Evolutionary conservation across 2,797 vertebrate species (phyloP).

Genomic region (Smutsia temminckii): DNA sequence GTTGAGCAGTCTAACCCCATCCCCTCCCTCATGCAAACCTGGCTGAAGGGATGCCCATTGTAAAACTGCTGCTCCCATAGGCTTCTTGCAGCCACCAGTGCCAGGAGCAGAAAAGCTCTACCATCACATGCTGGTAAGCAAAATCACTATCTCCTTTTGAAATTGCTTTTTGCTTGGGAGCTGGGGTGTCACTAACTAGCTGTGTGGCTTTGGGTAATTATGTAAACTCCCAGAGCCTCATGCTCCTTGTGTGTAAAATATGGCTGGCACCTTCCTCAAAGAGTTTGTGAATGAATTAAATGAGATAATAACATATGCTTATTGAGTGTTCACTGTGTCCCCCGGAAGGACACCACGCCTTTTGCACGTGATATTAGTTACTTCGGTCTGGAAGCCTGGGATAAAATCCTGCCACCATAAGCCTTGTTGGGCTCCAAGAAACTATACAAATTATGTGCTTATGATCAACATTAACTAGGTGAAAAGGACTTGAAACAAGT

Average conservation of each 20-base stretch:
- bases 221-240: constrained; percentile 49
- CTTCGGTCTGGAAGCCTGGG: neutral
- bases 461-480: constrained; percentile 31
- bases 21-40: neutral
- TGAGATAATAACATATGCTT: constrained; percentile 19
- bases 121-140: neutral
- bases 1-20: neutral
- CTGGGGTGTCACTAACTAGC: constrained; percentile 40
- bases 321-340: neutral
- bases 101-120: neutral
- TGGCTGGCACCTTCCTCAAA: constrained; percentile 34
- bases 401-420: neutral
- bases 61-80: neutral
- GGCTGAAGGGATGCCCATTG: neutral
- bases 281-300: constrained; percentile 28
- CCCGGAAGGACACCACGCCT: neutral
- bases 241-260: constrained; percentile 50
- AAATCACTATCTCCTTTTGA: constrained; percentile 47
- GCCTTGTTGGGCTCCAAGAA: neutral
- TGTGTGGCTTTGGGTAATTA: constrained; percentile 59
- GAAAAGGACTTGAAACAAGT: constrained; percentile 36
- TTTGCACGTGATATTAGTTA: neutral
- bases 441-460: constrained; percentile 15
- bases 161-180: constrained; percentile 44
- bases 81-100: neutral